A percentile compares a stretch with the other conserved stretches of the same genome.
Evolutionary conservation across 1,140 invertebrate species (phyloP).

Genomic region (Wasmannia auropunctata): DNA sequence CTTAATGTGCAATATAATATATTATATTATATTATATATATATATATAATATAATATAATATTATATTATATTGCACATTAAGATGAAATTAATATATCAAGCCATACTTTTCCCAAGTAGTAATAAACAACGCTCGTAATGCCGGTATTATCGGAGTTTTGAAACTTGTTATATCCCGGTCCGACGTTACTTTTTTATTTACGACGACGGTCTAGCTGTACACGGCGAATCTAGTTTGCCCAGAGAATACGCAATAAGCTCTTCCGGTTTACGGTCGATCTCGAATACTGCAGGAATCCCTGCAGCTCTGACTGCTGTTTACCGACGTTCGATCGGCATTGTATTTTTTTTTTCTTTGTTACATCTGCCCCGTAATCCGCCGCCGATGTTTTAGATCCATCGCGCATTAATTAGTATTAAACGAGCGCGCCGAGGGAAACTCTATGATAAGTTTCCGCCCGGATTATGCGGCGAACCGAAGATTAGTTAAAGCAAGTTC

Average conservation of each 20-base stretch:
- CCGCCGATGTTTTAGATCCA: background rate
- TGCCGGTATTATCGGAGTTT: slow-evolving; percentile 43
- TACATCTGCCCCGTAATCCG: background rate
- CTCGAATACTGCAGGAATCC: slow-evolving; percentile 17
- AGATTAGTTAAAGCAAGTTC: slow-evolving; percentile 44
- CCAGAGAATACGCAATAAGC: slow-evolving; percentile 53
- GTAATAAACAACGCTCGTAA: slow-evolving; percentile 45
- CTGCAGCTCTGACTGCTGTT: slow-evolving; percentile 17
- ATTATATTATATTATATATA: no score
- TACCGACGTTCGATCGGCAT: slow-evolving; percentile 25
- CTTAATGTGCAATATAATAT: background rate
- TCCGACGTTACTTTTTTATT: slow-evolving; percentile 45
- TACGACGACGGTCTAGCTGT: slow-evolving; percentile 25
- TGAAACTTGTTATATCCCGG: slow-evolving; percentile 43
- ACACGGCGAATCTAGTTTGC: slow-evolving; percentile 42
- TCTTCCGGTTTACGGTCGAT: slow-evolving; percentile 41
- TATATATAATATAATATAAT: no score
- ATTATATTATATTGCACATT: background rate
- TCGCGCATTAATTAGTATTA: slow-evolving; percentile 3
- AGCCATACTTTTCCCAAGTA: background rate
- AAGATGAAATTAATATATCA: slow-evolving; percentile 17
- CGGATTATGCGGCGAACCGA: slow-evolving; percentile 6
- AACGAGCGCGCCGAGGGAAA: background rate
- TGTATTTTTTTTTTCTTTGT: no score
- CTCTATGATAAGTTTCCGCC: background rate